Evolutionary conservation across 2,888 invertebrate genomes (phyloP), one percentile per base, ranked within the genome.

Genomic region (Ophion slaviceki): DNA sequence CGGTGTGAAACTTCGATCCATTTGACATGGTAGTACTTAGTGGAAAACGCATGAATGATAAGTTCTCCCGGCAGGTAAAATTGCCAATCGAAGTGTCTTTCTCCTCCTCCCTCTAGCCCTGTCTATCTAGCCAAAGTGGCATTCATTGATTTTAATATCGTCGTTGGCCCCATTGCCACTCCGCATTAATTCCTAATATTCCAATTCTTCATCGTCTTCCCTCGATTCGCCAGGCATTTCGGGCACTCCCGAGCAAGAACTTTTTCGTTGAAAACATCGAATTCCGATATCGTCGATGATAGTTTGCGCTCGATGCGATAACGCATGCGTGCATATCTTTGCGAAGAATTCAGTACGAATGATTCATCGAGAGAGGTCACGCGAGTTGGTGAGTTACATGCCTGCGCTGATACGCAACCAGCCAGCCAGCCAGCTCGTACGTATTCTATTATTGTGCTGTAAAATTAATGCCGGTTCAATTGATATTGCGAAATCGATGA

Each of bases 91-190:
- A 86, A 80, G 78, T 64, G 57, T 72, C 14, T 61, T 11, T 45
- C 20, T 2, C 53, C 32, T 11, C 64, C 66, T 70, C 74, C 11
- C 62, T 62, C 47, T 59, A 62, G 7, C 40, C 7, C 76, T 81
- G 61, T 24, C 62, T 62, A 14, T 67, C 64, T 74, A 77, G 66
- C 62, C 62, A 32, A 81, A 75, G 81, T 84, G 74, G 66, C 79
- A 64, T 64, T 70, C 78, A 70, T 74, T 85, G 80, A 85, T 86
- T 88, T 87, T 87, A 86, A 85, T 86, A 86, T 87, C 85, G 80
- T 80, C 81, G 75, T 76, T 76, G 59, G n/a, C 20, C 61, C 20
- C 61, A 7, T 68, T 47, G 45, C 47, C 74, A 62, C 28, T 62
- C 32, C 72, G 47, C 59, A 32, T 82, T 70, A 53, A 59, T 45